Evolutionary conservation across 2,113 vertebrate genomes (phyloP).

Genomic region (Urocitellus parryii): DNA sequence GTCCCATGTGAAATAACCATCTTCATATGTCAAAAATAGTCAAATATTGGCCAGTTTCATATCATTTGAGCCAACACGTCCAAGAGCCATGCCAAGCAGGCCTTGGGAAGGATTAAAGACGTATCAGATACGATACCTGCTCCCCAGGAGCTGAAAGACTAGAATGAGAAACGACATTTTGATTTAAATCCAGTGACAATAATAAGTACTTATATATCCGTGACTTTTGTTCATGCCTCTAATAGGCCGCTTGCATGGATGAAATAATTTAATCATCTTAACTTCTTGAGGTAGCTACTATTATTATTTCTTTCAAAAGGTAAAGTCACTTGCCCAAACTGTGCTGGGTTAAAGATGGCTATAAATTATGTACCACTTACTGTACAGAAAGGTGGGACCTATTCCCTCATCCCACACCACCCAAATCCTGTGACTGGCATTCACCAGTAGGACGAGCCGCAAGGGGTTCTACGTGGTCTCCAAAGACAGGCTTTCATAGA

Average conservation of each 20-base stretch:
- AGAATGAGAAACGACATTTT: conserved; percentile 13
- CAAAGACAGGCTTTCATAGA: not conserved
- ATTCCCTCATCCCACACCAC: no score
- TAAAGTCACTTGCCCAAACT: not conserved
- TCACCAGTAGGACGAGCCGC: not conserved
- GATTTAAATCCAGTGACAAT: conserved; percentile 25
- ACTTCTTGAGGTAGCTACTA: not conserved
- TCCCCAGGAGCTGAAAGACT: not conserved
- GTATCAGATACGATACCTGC: not conserved
- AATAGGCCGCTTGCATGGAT: not conserved
- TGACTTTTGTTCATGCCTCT: not conserved
- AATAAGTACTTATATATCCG: not conserved
- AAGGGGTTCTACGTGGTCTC: not conserved
- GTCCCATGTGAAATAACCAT: not conserved
- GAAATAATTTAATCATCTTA: not conserved
- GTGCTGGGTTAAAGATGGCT: not conserved
- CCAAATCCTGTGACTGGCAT: not conserved
- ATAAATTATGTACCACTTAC: not conserved
- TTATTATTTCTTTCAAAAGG: not conserved
- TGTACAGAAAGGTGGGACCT: not conserved
- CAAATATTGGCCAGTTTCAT: not conserved
- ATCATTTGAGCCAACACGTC: not conserved
- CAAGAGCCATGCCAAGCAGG: not conserved
- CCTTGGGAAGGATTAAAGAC: not conserved
- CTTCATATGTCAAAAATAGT: not conserved